Conservation (phyloP, 2,113 vertebrate genomes). For the Panthera tigris region DNA sequence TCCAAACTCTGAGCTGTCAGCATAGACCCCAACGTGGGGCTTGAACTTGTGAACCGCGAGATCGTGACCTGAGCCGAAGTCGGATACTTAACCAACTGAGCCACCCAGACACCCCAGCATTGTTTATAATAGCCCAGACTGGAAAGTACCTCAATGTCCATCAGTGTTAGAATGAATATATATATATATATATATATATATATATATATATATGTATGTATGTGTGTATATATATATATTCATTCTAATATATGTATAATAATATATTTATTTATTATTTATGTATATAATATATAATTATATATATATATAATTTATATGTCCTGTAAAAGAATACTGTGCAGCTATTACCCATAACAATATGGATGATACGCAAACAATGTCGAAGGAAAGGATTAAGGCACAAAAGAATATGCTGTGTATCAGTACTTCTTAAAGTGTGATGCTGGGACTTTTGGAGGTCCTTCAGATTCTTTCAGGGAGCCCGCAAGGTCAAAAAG, state of each 20-base stretch:
- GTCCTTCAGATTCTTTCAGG: background rate
- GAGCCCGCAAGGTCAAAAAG: background rate
- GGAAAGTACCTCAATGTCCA: background rate
- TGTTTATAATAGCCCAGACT: background rate
- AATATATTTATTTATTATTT: too few relatives aligned
- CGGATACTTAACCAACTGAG: too few relatives aligned
- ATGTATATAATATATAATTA: too few relatives aligned
- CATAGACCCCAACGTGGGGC: too few relatives aligned
- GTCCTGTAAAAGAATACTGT: background rate
- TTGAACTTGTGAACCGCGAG: too few relatives aligned
- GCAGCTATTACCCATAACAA: background rate
- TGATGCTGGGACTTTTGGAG: background rate
- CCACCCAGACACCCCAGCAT: background rate
- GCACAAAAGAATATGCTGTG: background rate
- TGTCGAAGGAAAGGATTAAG: background rate
- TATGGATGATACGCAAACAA: background rate
- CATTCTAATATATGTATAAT: too few relatives aligned
- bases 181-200: background rate
- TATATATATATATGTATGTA: background rate
- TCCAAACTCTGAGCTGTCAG: too few relatives aligned
- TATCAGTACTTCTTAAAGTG: background rate
- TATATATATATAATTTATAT: too few relatives aligned
- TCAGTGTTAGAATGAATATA: background rate
- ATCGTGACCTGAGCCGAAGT: too few relatives aligned
- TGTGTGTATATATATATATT: background rate